phyloP scores from a whole-genome alignment of 2,888 invertebrate genomes.

The Autographa gamma region DNA sequence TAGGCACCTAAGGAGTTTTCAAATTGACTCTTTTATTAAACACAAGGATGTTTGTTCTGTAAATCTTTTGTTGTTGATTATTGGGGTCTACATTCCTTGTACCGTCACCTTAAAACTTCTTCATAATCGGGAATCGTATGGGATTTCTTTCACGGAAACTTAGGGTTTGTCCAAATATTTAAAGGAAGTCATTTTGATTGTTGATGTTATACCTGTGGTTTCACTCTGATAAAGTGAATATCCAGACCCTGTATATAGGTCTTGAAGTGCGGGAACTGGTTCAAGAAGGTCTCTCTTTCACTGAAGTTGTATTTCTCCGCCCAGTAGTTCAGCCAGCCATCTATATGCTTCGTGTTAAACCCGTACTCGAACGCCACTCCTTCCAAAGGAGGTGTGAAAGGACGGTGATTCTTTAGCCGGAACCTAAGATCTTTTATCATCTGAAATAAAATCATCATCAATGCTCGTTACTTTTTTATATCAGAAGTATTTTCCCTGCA shows the following conservation, averaged over 20 bases:
- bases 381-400: slow-evolving; percentile 90
- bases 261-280: slow-evolving; percentile 92
- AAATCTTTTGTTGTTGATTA: no score
- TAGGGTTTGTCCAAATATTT: no score
- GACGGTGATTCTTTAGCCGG: slow-evolving; percentile 71
- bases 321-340: slow-evolving; percentile 93
- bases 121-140: no score
- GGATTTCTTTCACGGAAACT: no score
- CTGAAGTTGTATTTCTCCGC: slow-evolving; percentile 90
- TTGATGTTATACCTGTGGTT: slow-evolving; percentile 89
- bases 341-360: slow-evolving; percentile 91
- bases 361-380: slow-evolving; percentile 94
- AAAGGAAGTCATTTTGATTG: no score
- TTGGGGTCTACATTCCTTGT: no score
- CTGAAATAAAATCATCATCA: slow-evolving; percentile 60
- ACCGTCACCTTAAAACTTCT: no score
- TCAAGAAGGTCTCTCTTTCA: slow-evolving; percentile 91
- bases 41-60: no score
- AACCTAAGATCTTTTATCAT: slow-evolving; percentile 74
- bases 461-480: no score
- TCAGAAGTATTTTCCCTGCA: no score
- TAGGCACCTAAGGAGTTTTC: slow-evolving; percentile 70
- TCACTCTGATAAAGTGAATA: slow-evolving; percentile 91
- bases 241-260: slow-evolving; percentile 93
- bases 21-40: no score